Percentiles rank a stretch among this genome's conserved stretches.
phyloP scores from a whole-genome alignment of 1,140 invertebrate genomes.

The Bombus ignitus region DNA sequence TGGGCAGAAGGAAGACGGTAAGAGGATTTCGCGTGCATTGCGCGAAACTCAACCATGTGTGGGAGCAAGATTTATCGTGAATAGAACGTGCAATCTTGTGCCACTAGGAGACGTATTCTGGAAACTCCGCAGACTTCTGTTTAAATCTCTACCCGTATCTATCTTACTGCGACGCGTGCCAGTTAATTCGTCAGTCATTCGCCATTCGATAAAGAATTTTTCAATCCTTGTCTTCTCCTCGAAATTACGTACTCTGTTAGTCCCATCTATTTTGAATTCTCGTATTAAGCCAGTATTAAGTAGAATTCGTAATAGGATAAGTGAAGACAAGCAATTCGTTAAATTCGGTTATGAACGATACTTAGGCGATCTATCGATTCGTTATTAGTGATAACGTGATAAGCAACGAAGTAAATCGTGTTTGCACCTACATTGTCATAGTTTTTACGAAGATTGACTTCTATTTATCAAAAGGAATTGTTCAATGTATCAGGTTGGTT shows the following conservation, averaged over 20 bases:
- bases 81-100: conserved; percentile 54
- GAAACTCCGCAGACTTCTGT: conserved; percentile 44
- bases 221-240: background rate
- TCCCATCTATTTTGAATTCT: background rate
- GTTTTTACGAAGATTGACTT: no score
- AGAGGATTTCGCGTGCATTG: conserved; percentile 43
- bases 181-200: conserved; percentile 54
- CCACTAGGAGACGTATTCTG: conserved; percentile 40
- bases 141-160: conserved; percentile 56
- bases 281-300: background rate
- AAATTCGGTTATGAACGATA: no score
- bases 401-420: no score
- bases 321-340: no score
- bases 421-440: no score
- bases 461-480: no score
- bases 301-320: no score
- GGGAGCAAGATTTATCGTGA: conserved; percentile 55
- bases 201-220: conserved; percentile 41
- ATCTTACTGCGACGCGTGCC: conserved; percentile 31
- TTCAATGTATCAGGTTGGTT: no score
- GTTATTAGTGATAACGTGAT: no score
- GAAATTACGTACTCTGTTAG: background rate
- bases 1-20: conserved; percentile 19
- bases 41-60: conserved; percentile 29
- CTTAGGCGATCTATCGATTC: no score